These are phyloP conservation scores for Calypte anna DNA, from an alignment of 2,113 vertebrate genomes.

Conservation along the genomic window DNA sequence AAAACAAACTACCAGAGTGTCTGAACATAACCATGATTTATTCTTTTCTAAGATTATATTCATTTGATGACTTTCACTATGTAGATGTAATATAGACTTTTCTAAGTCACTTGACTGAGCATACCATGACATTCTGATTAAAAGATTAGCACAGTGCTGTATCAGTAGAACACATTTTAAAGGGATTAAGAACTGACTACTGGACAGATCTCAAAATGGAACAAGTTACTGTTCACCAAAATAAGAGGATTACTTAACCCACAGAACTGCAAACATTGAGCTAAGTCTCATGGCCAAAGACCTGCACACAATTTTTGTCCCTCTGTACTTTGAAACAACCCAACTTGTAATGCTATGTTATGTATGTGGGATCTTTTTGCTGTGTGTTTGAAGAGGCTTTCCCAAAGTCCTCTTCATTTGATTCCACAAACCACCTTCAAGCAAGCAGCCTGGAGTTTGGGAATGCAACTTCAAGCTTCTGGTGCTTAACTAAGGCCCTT, in stretches of 20 bases:
- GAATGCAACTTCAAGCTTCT: no score
- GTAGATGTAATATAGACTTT: background rate
- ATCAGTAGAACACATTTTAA: background rate
- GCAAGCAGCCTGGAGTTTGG: no score
- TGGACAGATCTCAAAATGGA: background rate
- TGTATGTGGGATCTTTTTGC: no score
- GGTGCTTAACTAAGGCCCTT: no score
- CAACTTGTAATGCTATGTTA: background rate
- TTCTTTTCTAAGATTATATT: background rate
- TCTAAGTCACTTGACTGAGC: background rate
- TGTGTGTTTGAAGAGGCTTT: no score
- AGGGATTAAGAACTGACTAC: background rate
- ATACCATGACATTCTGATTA: background rate
- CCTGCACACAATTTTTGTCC: background rate
- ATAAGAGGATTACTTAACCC: background rate
- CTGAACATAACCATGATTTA: background rate
- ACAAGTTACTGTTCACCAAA: background rate
- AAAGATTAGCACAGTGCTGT: background rate
- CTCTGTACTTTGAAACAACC: background rate
- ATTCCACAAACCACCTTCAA: no score
- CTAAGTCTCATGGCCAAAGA: background rate
- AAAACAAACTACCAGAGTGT: background rate
- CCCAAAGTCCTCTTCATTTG: no score
- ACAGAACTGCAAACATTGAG: background rate
- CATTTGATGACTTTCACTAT: background rate